These are phyloP conservation scores for Hyaena hyaena DNA, from an alignment of 2,113 vertebrate genomes.

Conservation along the genomic window DNA sequence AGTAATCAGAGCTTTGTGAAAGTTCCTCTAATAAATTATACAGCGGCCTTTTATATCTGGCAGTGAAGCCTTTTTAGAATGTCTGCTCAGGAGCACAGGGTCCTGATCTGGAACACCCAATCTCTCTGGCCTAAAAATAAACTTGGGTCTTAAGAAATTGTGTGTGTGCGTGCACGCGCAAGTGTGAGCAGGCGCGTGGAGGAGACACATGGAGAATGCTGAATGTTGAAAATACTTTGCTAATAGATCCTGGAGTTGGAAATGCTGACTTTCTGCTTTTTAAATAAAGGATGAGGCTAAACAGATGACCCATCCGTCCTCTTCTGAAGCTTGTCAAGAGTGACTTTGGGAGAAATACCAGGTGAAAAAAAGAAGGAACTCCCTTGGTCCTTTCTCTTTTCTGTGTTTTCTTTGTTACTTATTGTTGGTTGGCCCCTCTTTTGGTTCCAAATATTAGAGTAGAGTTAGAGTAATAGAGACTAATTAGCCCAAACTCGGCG, in stretches of 20 bases:
- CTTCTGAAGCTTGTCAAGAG: slow-evolving; percentile 43
- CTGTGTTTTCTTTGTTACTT: slow-evolving; percentile 45
- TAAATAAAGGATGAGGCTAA: slow-evolving; percentile 41
- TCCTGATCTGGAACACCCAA: slow-evolving; percentile 62
- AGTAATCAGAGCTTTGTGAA: slow-evolving; percentile 76
- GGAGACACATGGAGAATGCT: slow-evolving; percentile 35
- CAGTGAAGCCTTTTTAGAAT: slow-evolving; percentile 79
- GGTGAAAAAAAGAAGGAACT: slow-evolving; percentile 8
- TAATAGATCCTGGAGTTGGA: background rate
- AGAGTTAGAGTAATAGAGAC: background rate
- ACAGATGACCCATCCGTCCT: slow-evolving; percentile 10
- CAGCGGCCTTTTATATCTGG: slow-evolving; percentile 71
- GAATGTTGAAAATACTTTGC: slow-evolving; percentile 18
- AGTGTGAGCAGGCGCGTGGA: background rate
- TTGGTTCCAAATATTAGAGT: background rate
- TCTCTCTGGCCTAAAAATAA: slow-evolving; percentile 83
- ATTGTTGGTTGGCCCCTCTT: background rate
- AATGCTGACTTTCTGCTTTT: slow-evolving; percentile 17
- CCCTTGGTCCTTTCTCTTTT: background rate
- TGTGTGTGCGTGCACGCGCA: background rate
- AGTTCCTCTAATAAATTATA: slow-evolving; percentile 79
- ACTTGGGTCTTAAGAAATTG: slow-evolving; percentile 54
- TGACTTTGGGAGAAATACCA: slow-evolving; percentile 13
- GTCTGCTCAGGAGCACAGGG: background rate
- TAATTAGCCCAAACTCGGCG: background rate